Percentiles rank a stretch among this genome's conserved stretches.
These are phyloP conservation scores for Phocides pigmalion DNA, from an alignment of 1,140 invertebrate genomes.

Conservation along the genomic window DNA sequence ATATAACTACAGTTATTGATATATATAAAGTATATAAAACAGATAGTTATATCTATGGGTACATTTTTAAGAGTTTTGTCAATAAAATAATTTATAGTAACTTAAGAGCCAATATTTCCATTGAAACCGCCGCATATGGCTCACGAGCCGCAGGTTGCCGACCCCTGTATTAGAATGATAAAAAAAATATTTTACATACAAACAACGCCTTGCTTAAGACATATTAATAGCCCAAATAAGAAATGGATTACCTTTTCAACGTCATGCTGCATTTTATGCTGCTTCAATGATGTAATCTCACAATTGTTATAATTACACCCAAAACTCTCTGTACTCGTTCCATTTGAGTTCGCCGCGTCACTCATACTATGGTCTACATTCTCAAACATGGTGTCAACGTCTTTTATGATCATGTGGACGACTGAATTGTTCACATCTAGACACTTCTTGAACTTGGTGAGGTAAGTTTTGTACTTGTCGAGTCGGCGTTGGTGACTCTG, in stretches of 20 bases:
- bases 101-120: too few species aligned
- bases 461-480: slow-evolving; percentile 89
- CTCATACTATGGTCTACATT: slow-evolving; percentile 66
- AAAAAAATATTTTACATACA: too few species aligned
- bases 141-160: too few species aligned
- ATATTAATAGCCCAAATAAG: too few species aligned
- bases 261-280: slow-evolving; percentile 79
- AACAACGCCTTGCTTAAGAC: too few species aligned
- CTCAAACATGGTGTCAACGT: slow-evolving; percentile 92
- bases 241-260: slow-evolving; percentile 67
- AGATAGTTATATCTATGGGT: too few species aligned
- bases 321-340: slow-evolving; percentile 53
- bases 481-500: slow-evolving; percentile 90
- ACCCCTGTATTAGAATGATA: too few species aligned
- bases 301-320: slow-evolving; percentile 74
- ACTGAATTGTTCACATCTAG: slow-evolving; percentile 94
- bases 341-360: slow-evolving; percentile 53
- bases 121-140: too few species aligned
- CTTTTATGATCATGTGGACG: slow-evolving; percentile 92
- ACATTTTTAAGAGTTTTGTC: too few species aligned
- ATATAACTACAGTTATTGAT: too few species aligned
- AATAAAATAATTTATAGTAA: too few species aligned
- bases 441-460: slow-evolving; percentile 90
- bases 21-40: too few species aligned
- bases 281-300: slow-evolving; percentile 64